Base-by-base conservation (phyloP, 1,140 invertebrate genomes). In the Trachymyrmex septentrionalis region DNA sequence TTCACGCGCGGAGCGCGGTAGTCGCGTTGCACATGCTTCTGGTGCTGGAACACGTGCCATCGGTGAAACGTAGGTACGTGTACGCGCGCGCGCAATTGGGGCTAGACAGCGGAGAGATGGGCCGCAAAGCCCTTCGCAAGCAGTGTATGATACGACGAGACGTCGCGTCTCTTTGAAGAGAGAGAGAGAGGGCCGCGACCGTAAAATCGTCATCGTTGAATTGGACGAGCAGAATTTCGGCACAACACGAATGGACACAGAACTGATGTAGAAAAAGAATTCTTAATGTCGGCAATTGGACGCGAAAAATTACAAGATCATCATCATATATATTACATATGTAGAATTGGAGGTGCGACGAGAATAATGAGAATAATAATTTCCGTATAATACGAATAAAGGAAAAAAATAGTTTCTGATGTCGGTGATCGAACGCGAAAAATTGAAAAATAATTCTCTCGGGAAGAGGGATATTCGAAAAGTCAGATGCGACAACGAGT, bases 11-110 rank as follows among this genome's bases (percentile, higher is more conserved):
- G 86, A 66, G 53, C 75, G 76, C 19, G 44, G 44, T 57, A 50
- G 50, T n/a, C 12, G 57, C 44, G 44, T 69, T 69, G 87, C 87
- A 84, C 84, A 82, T 76, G 88, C 30, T 73, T 78, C 48, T 12
- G 30, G 21, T 48, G 53, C 59, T 59, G 64, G 64, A 84, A 71
- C 80, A 90, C 88, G 84, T 90, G 84, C 61, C 34, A 61, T 63
- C n/a, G 30, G 55, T 84, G 80, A 73, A 73, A 84, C 55, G 38
- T 30, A n/a, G 30, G 24, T 38, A 30, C 21, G 59, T 21, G 76
- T 48, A 34, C 7, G 67, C 53, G 66, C 34, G 53, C 67, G 80
- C 69, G 69, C 80, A 73, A 82, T 73, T 27, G 69, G 55, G 44
- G 30, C 27, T 55, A 27, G 55, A 30, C 48, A 30, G 78, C 5